phyloP scores from a whole-genome alignment of 2,888 invertebrate genomes.

The Yponomeuta sedellus region DNA sequence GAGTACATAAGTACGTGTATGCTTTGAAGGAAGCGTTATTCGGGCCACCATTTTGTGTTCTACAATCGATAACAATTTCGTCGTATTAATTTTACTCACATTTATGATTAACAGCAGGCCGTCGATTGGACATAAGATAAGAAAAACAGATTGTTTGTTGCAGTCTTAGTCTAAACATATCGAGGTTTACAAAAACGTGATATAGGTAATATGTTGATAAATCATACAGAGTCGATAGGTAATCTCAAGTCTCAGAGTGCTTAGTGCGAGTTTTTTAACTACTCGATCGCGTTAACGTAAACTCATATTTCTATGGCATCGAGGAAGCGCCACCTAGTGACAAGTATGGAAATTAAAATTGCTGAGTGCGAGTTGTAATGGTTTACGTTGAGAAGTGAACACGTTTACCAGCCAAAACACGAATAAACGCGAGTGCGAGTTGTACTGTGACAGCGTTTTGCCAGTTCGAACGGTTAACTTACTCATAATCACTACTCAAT shows the following conservation, averaged over 20 bases:
- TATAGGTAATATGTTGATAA: not conserved
- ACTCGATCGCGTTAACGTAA: too few relatives aligned
- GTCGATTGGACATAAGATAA: not conserved
- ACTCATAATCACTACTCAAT: too few relatives aligned
- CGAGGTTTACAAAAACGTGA: not conserved
- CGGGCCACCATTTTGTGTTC: not conserved
- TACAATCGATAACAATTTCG: not conserved
- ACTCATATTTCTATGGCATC: too few relatives aligned
- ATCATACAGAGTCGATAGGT: not conserved
- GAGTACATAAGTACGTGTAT: not conserved
- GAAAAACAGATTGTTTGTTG: not conserved
- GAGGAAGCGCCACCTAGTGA: too few relatives aligned
- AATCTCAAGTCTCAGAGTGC: not conserved
- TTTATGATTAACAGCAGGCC: not conserved
- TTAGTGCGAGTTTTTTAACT: too few relatives aligned
- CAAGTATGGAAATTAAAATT: too few relatives aligned
- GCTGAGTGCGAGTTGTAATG: too few relatives aligned
- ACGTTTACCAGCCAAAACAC: too few relatives aligned
- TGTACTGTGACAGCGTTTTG: too few relatives aligned
- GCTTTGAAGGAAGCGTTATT: not conserved
- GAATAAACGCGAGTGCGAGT: too few relatives aligned
- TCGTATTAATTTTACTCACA: not conserved
- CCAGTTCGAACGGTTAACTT: too few relatives aligned
- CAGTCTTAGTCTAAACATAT: not conserved
- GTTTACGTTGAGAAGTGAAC: too few relatives aligned